Base-by-base conservation (phyloP, 2,797 vertebrate species). In the Netta rufina region DNA sequence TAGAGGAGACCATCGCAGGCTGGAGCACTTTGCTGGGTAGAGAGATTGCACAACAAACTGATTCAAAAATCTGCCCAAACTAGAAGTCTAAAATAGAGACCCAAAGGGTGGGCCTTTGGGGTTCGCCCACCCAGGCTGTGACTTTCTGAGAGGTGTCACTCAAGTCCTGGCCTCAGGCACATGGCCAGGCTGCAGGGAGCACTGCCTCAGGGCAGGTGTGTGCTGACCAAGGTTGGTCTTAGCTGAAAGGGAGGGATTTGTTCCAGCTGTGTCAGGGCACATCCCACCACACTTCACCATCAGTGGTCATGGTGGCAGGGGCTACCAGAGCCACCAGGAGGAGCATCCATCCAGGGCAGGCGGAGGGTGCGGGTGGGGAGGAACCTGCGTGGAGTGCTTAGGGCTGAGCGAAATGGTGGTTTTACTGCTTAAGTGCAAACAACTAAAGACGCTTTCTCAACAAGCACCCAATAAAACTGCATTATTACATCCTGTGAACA, bases 401-500 rank as follows among this genome's bases (percentile, higher is more conserved):
- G 8, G 56, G 76, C 76, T 51, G 80, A 54, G 64, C 2, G 2
- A 91, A 92, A 65, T 3, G 7, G 81, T 51, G 33, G 51, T 75
- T 96, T 96, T 88, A 93, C 70, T 79, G 75, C 88, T 64, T 27
- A 78, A 95, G 76, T 57, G 90, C 86, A 95, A 96, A 94, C 93
- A 96, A 95, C 75, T 79, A 76, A 89, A 94, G 95, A 76, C 0
- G 4, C 36, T 92, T 95, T 92, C 83, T 93, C 71, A 61, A 89
- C 49, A 87, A 95, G 72, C 83, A 90, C 53, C 87, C 90, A 94
- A 93, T 96, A 96, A 95, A 97, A 91, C 57, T 30, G 72, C 78
- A 83, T 96, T 95, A 91, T 93, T 93, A 93, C 95, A 96, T 95
- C 95, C 95, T 95, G 93, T 93, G 94, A 97, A 95, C 92, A 94